phyloP scores from a whole-genome alignment of 2,797 vertebrate species.

The Rhinella marina region DNA sequence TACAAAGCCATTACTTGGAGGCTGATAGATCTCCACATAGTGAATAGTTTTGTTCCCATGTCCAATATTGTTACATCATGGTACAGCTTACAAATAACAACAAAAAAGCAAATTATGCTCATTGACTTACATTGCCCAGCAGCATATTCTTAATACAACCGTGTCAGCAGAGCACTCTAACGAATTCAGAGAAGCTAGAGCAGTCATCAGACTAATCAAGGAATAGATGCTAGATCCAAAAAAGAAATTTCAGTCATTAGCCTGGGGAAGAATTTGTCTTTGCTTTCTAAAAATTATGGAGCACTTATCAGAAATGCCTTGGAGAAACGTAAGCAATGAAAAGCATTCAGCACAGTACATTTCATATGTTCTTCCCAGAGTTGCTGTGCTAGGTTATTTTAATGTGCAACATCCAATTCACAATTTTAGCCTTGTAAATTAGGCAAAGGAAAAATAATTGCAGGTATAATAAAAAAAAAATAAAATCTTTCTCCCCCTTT shows the following conservation, averaged over 20 bases:
- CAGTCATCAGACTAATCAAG: conserved; percentile 54
- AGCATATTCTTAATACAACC: conserved; percentile 39
- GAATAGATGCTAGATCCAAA: conserved; percentile 34
- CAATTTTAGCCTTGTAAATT: not conserved
- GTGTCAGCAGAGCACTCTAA: conserved; percentile 32
- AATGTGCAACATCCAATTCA: not conserved
- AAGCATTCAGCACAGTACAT: not conserved
- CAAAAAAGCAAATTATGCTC: conserved; percentile 46
- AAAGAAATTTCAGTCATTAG: conserved; percentile 41
- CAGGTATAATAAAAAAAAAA: not conserved
- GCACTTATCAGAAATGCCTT: conserved; percentile 57
- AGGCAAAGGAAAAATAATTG: conserved; percentile 7
- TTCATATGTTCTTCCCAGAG: conserved; percentile 1
- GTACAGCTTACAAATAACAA: conserved; percentile 20
- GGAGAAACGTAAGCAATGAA: conserved; percentile 37
- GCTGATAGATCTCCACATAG: conserved; percentile 9
- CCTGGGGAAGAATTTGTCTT: conserved; percentile 51
- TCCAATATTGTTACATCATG: conserved; percentile 41
- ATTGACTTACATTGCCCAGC: conserved; percentile 41
- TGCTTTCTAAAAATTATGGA: conserved; percentile 45
- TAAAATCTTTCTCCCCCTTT: not conserved
- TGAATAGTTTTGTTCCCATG: conserved; percentile 31
- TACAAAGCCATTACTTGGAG: conserved; percentile 38
- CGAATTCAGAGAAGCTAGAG: conserved; percentile 24
- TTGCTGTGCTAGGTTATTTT: not conserved